Evolutionary conservation across 1,140 invertebrate genomes (phyloP), one percentile per base, ranked within the genome.

Genomic region (Coptotermes formosanus): DNA sequence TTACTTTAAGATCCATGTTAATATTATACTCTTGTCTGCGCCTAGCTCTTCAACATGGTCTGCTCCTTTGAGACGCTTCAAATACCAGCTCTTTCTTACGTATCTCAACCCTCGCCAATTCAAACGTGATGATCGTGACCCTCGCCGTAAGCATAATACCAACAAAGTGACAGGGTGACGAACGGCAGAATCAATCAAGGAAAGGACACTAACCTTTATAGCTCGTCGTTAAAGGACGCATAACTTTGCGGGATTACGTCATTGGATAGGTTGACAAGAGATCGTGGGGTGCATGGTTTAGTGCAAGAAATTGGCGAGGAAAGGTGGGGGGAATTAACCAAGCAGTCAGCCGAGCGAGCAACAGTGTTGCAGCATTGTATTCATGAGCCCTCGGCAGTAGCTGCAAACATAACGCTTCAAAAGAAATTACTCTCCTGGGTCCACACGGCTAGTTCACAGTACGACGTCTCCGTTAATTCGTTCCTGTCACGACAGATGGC

Each of bases 181-280:
- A 9, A 30, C 25, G 30, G n/a, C 64, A 75, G 64, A 30, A 75
- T 75, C n/a, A 75, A n/a, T 75, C 64, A 30, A 25, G 7, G 64
- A 30, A 75, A 25, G 64, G 64, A 75, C n/a, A 75, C 25, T 30
- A 75, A 75, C 64, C 64, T 75, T 75, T 30, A 25, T n/a, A 14
- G 64, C 14, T n/a, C 64, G 64, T 75, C n/a, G 25, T 75, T 30
- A 30, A 75, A 75, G 7, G 64, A 75, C n/a, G 64, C 25, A n/a
- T 75, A 75, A 11, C 64, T 75, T 23, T 75, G 64, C n/a, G n/a
- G 64, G 64, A 75, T 75, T 75, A 75, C 64, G 64, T 75, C 64
- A 75, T 75, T 75, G 7, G 64, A 30, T 25, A 6, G n/a, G 64
- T 75, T 30, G 64, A 75, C 64, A 75, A n/a, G 64, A 75, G 25